Conservation (phyloP, 37 sponge, comb jelly and placozoan species). For the Halisarca cf. caerulea region DNA sequence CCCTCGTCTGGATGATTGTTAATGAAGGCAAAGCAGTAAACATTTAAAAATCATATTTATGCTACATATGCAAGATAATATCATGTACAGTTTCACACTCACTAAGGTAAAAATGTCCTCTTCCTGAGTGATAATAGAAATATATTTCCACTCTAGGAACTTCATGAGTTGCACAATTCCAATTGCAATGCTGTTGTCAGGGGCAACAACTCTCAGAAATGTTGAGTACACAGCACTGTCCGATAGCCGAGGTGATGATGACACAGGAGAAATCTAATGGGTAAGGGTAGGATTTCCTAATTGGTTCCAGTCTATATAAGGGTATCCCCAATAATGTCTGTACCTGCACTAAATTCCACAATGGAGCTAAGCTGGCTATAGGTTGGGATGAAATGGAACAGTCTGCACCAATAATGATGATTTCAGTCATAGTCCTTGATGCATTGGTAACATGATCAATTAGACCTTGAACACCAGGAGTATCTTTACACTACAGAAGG, state of each 20-base stretch:
- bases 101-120: slow-evolving; percentile 23
- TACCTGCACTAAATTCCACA: slow-evolving; percentile 24
- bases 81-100: neutral
- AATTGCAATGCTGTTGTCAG: neutral
- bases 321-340: no score
- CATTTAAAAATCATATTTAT: no score
- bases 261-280: slow-evolving; percentile 39
- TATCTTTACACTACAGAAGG: neutral
- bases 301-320: no score
- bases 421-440: neutral
- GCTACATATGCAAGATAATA: neutral
- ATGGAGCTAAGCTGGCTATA: slow-evolving; percentile 17
- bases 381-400: slow-evolving; percentile 36
- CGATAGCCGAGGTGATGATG: slow-evolving; percentile 52
- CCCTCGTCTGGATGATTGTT: neutral
- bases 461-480: neutral
- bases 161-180: slow-evolving; percentile 17
- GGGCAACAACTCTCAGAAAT: slow-evolving; percentile 25
- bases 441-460: slow-evolving; percentile 16
- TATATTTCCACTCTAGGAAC: neutral
- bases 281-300: neutral
- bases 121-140: slow-evolving; percentile 19
- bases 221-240: neutral
- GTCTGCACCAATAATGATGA: slow-evolving; percentile 25
- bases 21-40: no score